These are phyloP conservation scores for Myotis lucifugus DNA, from an alignment of 2,113 vertebrate species.

Conservation along the genomic window DNA sequence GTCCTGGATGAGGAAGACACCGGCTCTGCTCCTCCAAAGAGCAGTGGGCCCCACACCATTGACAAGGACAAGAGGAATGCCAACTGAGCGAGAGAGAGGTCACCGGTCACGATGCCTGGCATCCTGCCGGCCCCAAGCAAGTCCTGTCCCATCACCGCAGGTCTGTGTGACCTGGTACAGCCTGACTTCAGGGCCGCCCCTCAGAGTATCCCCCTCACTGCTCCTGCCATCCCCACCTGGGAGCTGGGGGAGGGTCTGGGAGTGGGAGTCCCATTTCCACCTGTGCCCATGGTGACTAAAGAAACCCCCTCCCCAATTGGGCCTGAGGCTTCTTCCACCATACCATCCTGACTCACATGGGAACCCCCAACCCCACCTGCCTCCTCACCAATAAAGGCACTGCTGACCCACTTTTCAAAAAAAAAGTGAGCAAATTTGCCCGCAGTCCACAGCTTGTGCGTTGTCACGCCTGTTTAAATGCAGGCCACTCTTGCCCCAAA, in stretches of 20 bases:
- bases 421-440: background rate
- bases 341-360: background rate
- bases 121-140: background rate
- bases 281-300: too few relatives aligned
- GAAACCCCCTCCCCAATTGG: background rate
- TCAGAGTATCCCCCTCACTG: background rate
- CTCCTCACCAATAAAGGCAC: slow-evolving; percentile 46
- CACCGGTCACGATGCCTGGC: background rate
- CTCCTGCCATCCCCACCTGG: background rate
- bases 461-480: background rate
- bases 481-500: background rate
- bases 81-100: background rate
- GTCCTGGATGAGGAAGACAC: slow-evolving; percentile 73
- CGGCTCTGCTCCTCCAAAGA: too few relatives aligned
- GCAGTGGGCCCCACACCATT: too few relatives aligned
- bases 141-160: background rate
- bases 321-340: background rate
- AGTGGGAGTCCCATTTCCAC: background rate
- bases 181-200: background rate
- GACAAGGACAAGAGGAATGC: too few relatives aligned
- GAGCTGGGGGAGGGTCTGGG: background rate
- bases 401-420: background rate
- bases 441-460: background rate
- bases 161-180: background rate
- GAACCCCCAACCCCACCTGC: rapidly evolving